Percentiles rank a stretch among this genome's conserved stretches.
These are phyloP conservation scores for Taurulus bubalis DNA, from an alignment of 2,113 vertebrate genomes.

Conservation along the genomic window DNA sequence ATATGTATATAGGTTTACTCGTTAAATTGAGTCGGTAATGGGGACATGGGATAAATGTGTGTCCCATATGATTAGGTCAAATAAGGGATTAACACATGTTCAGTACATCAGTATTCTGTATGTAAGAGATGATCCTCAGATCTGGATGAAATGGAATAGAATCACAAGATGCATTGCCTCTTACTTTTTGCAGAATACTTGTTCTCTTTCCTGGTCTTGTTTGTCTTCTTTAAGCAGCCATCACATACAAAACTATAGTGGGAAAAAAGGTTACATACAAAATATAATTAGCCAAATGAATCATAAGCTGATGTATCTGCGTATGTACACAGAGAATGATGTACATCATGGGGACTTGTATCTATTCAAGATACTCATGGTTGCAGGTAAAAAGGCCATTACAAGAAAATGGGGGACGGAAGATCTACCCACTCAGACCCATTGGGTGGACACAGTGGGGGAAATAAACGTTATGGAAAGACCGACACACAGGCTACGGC, in stretches of 20 bases:
- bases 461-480: no score
- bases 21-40: neutral
- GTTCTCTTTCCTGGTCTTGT: conserved; percentile 95
- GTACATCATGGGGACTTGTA: no score
- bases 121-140: neutral
- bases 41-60: neutral
- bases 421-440: no score
- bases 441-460: no score
- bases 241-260: conserved; percentile 91
- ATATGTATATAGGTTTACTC: neutral
- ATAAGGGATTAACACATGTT: neutral
- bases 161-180: conserved; percentile 54
- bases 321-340: no score
- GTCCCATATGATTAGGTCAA: neutral
- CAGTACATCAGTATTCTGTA: neutral
- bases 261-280: neutral
- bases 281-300: no score
- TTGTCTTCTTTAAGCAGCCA: conserved; percentile 95
- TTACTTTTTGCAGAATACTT: conserved; percentile 98
- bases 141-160: neutral
- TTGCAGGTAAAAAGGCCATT: no score
- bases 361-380: no score
- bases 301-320: no score
- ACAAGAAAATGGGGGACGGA: no score
- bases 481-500: no score